These are phyloP conservation scores for Metopolophium dirhodum DNA, from an alignment of 1,140 invertebrate species.

Conservation along the genomic window DNA sequence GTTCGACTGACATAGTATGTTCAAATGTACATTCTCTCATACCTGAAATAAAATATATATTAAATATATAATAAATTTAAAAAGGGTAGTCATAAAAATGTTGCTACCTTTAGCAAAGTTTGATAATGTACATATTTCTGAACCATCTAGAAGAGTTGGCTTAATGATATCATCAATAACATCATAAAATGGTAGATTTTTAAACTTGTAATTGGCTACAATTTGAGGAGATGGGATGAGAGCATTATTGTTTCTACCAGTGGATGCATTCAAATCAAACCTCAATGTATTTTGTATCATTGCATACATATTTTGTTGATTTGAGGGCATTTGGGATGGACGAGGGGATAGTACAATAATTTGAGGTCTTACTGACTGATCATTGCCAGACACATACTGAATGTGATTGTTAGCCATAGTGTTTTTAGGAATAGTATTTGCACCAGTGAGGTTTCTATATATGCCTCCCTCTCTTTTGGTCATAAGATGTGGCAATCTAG, in stretches of 20 bases:
- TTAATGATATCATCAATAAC: slow-evolving; percentile 84
- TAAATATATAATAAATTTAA: background rate
- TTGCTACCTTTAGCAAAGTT: background rate
- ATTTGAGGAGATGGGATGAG: background rate
- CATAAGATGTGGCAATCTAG: background rate
- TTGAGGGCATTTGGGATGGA: slow-evolving; percentile 65
- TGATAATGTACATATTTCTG: background rate
- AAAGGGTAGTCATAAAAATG: background rate
- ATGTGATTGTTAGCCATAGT: background rate
- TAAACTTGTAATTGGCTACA: slow-evolving; percentile 85
- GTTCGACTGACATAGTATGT: background rate
- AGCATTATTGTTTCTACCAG: background rate
- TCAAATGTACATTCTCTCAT: background rate
- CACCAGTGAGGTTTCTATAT: background rate
- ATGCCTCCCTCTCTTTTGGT: background rate
- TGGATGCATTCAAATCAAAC: background rate
- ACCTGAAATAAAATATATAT: background rate
- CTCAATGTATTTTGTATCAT: background rate
- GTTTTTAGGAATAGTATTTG: background rate
- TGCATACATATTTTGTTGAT: background rate
- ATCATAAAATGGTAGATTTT: slow-evolving; percentile 92
- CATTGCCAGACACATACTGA: background rate
- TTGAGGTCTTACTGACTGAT: background rate
- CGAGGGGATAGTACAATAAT: background rate
- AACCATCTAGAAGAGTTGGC: slow-evolving; percentile 75